Percentiles rank a stretch among this genome's conserved stretches.
Conservation (phyloP, 2,797 vertebrate species). For the Valencia hispanica region DNA sequence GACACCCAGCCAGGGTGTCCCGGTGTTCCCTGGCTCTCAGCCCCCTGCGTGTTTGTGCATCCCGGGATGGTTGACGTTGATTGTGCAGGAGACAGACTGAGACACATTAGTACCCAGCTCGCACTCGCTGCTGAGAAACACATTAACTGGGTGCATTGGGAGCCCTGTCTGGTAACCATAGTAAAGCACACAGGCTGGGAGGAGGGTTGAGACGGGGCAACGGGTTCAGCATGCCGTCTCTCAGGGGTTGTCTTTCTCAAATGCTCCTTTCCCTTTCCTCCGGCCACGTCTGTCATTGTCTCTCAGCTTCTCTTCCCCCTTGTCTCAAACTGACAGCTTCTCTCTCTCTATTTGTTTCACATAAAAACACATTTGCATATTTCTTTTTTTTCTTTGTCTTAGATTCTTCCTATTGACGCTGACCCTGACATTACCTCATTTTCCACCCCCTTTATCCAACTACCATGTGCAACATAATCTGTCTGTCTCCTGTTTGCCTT, state of each 20-base stretch:
- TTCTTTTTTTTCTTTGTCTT: conserved; percentile 46
- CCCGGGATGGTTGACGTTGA: conserved; percentile 79
- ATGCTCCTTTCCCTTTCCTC: conserved; percentile 62
- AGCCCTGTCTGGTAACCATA: conserved; percentile 84
- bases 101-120: conserved; percentile 78
- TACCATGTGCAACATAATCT: conserved; percentile 46
- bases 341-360: conserved; percentile 12
- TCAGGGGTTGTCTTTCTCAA: conserved; percentile 71
- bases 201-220: conserved; percentile 68
- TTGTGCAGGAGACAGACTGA: conserved; percentile 78
- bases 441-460: conserved; percentile 43
- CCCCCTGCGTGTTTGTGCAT: conserved; percentile 68
- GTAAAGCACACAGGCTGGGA: conserved; percentile 71
- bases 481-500: conserved; percentile 36
- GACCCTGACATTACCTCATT: conserved; percentile 54
- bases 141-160: conserved; percentile 82
- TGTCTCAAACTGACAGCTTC: conserved; percentile 52
- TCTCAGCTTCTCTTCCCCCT: conserved; percentile 28
- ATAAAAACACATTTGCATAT: conserved; percentile 62
- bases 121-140: conserved; percentile 78
- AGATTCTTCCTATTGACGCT: conserved; percentile 48
- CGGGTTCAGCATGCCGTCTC: conserved; percentile 73
- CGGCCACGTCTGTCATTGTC: conserved; percentile 71
- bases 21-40: conserved; percentile 57
- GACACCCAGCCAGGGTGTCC: conserved; percentile 55